phyloP scores from a whole-genome alignment of 2,888 invertebrate genomes.

The Ichneumoninae sp. region DNA sequence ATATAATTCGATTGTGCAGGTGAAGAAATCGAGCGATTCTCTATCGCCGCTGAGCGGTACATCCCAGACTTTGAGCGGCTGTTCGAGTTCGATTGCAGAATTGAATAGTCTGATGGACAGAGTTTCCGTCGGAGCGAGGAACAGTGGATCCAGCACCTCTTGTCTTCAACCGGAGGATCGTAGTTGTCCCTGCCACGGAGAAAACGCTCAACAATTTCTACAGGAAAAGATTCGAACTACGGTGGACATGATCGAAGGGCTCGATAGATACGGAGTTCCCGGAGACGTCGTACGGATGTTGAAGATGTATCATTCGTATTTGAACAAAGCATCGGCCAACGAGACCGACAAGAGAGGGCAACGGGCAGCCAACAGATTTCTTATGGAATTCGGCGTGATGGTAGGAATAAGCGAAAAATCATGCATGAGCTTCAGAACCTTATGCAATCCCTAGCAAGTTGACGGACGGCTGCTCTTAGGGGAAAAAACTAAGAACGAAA shows the following conservation, averaged over 20 bases:
- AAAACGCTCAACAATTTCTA: slow-evolving; percentile 64
- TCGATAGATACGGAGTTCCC: slow-evolving; percentile 76
- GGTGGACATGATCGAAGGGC: slow-evolving; percentile 74
- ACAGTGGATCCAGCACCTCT: slow-evolving; percentile 48
- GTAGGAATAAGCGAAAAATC: slow-evolving; percentile 42
- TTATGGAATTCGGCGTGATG: slow-evolving; percentile 70
- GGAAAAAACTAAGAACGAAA: too few relatives aligned
- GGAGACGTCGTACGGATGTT: slow-evolving; percentile 74
- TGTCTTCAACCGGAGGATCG: slow-evolving; percentile 9
- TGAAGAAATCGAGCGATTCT: slow-evolving; percentile 24
- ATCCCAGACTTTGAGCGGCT: slow-evolving; percentile 29
- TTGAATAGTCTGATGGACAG: slow-evolving; percentile 75
- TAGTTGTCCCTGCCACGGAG: slow-evolving; percentile 75
- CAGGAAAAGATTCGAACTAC: slow-evolving; percentile 68
- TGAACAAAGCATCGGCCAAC: slow-evolving; percentile 61
- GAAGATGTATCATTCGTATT: slow-evolving; percentile 76
- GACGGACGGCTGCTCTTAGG: too few relatives aligned
- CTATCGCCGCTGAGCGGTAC: slow-evolving; percentile 56
- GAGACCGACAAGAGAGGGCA: slow-evolving; percentile 54
- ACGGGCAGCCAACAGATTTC: slow-evolving; percentile 70
- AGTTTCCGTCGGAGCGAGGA: slow-evolving; percentile 67
- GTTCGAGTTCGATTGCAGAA: slow-evolving; percentile 72
- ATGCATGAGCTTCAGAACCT: background rate
- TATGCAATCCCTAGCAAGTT: background rate
- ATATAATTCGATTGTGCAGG: background rate